phyloP scores from a whole-genome alignment of 2,888 invertebrate genomes.

The Eucera pruinosa region DNA sequence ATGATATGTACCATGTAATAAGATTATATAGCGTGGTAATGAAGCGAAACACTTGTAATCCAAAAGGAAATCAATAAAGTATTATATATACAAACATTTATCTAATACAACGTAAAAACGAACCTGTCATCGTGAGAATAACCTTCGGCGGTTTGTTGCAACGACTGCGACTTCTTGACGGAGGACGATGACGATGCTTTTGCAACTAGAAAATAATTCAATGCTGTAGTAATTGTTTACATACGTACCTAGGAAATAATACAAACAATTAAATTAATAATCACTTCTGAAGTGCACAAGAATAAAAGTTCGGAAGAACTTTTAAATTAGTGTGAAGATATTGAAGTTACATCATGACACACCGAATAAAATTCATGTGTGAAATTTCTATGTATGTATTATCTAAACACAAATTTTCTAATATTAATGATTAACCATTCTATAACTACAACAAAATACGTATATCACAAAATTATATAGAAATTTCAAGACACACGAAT shows the following conservation, averaged over 20 bases:
- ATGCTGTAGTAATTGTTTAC: slow-evolving; percentile 40
- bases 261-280: slow-evolving; percentile 35
- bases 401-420: background rate
- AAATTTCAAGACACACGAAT: slow-evolving; percentile 35
- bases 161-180: slow-evolving; percentile 83
- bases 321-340: slow-evolving; percentile 13
- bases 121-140: slow-evolving; percentile 82
- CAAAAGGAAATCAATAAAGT: too few relatives aligned
- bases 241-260: slow-evolving; percentile 14
- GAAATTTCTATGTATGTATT: slow-evolving; percentile 39
- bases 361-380: slow-evolving; percentile 8
- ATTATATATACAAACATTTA: too few relatives aligned
- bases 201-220: slow-evolving; percentile 80
- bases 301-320: slow-evolving; percentile 9
- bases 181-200: slow-evolving; percentile 80
- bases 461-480: too few relatives aligned
- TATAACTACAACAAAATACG: background rate
- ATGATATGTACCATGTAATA: too few relatives aligned
- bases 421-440: too few relatives aligned
- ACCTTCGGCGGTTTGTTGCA: slow-evolving; percentile 82
- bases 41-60: too few relatives aligned
- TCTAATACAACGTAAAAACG: too few relatives aligned
- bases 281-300: slow-evolving; percentile 23
- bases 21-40: too few relatives aligned
- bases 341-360: slow-evolving; percentile 16